A percentile compares a stretch with the other conserved stretches of the same genome.
These are phyloP conservation scores for Pica pica DNA, from an alignment of 2,113 vertebrate species.

Conservation along the genomic window DNA sequence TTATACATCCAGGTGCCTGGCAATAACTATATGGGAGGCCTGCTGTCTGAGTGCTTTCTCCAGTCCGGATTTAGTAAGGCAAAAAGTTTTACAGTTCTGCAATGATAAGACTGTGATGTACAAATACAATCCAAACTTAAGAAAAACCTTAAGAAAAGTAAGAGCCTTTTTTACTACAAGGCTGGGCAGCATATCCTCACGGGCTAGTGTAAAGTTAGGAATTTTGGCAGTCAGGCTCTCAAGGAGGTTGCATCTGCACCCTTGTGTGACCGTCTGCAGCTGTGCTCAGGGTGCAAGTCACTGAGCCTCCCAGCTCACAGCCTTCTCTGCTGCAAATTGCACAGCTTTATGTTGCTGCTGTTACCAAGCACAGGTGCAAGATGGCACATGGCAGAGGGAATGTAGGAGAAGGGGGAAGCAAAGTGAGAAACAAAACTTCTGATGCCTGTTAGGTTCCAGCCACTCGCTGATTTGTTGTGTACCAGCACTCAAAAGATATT, in stretches of 20 bases:
- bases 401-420: background rate
- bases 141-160: background rate
- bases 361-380: background rate
- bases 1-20: background rate
- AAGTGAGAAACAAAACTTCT: background rate
- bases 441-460: background rate
- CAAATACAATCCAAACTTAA: background rate
- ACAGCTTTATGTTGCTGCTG: background rate
- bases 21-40: background rate
- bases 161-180: background rate
- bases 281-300: background rate
- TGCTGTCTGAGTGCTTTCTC: background rate
- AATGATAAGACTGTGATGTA: fast-evolving
- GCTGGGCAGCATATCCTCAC: background rate
- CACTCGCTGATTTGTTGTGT: background rate
- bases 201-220: background rate
- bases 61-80: background rate
- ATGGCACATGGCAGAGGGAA: background rate
- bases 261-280: background rate
- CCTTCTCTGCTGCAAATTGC: background rate
- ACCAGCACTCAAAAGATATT: background rate
- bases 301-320: background rate
- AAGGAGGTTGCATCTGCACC: background rate
- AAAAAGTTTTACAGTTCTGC: background rate
- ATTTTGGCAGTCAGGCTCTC: background rate